Percentiles rank a stretch among this genome's conserved stretches.
Conservation (phyloP, 2,888 invertebrate genomes). For the Coremacera marginata region DNA sequence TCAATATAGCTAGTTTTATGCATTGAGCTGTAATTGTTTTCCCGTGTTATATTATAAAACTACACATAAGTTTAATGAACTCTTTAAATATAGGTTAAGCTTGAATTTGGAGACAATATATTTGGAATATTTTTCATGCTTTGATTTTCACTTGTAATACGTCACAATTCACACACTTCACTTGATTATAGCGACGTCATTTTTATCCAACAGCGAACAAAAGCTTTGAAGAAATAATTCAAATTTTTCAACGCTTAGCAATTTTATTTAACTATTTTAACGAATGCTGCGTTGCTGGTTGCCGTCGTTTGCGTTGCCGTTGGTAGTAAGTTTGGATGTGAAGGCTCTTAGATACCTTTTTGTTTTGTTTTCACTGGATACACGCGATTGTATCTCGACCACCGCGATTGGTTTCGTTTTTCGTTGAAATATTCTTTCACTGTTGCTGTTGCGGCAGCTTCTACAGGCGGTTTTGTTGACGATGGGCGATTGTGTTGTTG, state of each 20-base stretch:
- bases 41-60: background rate
- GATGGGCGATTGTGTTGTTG: conserved; percentile 28
- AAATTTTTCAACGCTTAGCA: background rate
- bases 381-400: conserved; percentile 40
- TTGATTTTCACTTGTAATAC: background rate
- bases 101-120: background rate
- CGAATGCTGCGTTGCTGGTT: conserved; percentile 1
- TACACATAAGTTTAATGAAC: background rate
- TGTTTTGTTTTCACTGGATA: conserved; percentile 34
- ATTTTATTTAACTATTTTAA: conserved; percentile 1
- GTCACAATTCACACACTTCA: background rate
- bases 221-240: background rate
- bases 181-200: background rate
- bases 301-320: conserved; percentile 44
- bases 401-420: conserved; percentile 38
- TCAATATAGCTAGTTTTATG: background rate
- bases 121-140: background rate
- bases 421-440: conserved; percentile 17
- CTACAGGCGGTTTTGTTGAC: conserved; percentile 26
- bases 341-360: conserved; percentile 37
- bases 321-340: conserved; percentile 26
- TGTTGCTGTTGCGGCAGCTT: conserved; percentile 21
- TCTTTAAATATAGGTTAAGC: background rate
- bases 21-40: background rate
- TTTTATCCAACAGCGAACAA: background rate